These are phyloP conservation scores for Cyanistes caeruleus DNA, from an alignment of 2,113 vertebrate species.

Conservation along the genomic window DNA sequence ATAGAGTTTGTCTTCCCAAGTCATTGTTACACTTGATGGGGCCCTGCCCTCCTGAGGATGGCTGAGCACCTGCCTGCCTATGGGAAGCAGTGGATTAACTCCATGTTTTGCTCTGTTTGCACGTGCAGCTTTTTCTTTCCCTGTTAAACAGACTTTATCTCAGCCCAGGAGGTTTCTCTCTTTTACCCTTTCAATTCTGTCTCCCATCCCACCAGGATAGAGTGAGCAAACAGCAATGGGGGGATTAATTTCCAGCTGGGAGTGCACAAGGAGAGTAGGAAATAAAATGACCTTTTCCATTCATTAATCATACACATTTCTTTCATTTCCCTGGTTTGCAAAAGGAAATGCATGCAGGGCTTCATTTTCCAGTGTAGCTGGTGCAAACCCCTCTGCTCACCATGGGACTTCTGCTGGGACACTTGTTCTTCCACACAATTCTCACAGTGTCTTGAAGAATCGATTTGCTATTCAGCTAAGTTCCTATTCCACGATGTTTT, in stretches of 20 bases:
- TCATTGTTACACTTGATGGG: background rate
- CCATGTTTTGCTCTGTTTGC: background rate
- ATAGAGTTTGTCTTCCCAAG: background rate
- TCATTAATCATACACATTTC: background rate
- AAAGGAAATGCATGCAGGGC: background rate
- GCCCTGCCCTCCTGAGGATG: background rate
- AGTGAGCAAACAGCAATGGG: background rate
- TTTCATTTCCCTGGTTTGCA: background rate
- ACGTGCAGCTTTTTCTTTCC: background rate
- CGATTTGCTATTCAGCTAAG: background rate
- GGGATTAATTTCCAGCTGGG: background rate
- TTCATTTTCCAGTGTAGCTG: background rate
- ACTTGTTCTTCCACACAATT: background rate
- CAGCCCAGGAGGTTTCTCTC: background rate
- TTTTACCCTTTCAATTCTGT: background rate
- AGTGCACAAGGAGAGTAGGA: background rate
- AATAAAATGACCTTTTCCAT: background rate
- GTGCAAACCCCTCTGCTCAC: background rate
- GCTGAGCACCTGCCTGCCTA: background rate
- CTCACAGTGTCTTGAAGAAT: background rate
- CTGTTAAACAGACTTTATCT: background rate
- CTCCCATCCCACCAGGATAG: background rate
- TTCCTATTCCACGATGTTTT: background rate
- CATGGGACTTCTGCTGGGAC: accelerated
- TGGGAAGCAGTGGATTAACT: background rate